Percentiles rank a stretch among this genome's conserved stretches.
phyloP scores from a whole-genome alignment of 2,797 vertebrate species.

The Betta splendens region DNA sequence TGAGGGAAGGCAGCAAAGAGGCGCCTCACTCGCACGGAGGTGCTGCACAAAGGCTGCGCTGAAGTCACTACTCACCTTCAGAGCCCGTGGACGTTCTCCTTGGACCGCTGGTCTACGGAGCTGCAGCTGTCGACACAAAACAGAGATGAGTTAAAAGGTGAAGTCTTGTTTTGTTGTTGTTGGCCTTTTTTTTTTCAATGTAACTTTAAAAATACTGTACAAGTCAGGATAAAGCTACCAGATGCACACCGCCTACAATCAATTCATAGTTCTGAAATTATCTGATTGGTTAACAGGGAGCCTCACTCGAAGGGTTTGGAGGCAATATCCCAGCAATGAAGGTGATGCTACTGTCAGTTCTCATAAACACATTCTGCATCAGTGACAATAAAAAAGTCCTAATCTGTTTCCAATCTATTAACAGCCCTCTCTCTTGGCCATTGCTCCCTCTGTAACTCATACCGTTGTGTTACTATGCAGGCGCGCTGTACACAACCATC shows the following conservation, averaged over 20 bases:
- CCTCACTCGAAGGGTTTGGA: too few species aligned
- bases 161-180: too few species aligned
- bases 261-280: too few species aligned
- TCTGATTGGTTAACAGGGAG: too few species aligned
- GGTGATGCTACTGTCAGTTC: too few species aligned
- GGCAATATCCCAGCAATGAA: too few species aligned
- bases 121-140: slow-evolving; percentile 47
- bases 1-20: background rate
- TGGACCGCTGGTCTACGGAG: slow-evolving; percentile 16
- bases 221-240: too few species aligned
- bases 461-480: background rate
- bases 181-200: background rate
- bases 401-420: background rate
- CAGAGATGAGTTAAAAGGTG: slow-evolving; percentile 16
- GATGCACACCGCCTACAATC: too few species aligned
- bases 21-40: background rate
- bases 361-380: background rate
- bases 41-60: background rate
- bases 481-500: slow-evolving; percentile 9
- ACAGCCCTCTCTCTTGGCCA: background rate
- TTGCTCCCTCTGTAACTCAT: background rate
- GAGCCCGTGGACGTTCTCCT: slow-evolving; percentile 21
- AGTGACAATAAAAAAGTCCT: background rate
- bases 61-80: slow-evolving; percentile 49
- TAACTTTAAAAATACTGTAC: too few species aligned